Evolutionary conservation across 1,140 invertebrate genomes (phyloP), one percentile per base, ranked within the genome.

Genomic region (roundworm (Caenorhabditis elegans)): DNA sequence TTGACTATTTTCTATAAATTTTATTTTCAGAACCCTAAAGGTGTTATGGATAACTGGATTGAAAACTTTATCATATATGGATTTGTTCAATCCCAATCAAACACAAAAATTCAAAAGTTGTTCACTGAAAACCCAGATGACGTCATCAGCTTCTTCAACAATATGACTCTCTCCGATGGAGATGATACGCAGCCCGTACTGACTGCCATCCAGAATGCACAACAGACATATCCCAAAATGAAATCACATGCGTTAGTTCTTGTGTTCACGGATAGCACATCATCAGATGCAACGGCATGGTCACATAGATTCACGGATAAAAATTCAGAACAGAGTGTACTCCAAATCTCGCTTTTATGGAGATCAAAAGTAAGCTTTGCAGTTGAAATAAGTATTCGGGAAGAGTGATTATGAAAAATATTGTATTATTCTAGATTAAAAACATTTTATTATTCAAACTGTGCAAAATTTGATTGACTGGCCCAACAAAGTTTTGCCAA

Each of bases 291-390:
- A 65, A 36, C 55, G 15, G 11, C 10, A 17, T 65, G 55, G 55
- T 65, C 55, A 19, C 55, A 65, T 36, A 34, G 55, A 34, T 65
- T 65, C 24, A 65, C 55, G 3, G 55, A 65, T 8, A 65, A 65
- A 22, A 65, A 31, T 65, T 3, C 11, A 65, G 55, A 65, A 36
- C 55, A 65, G 34, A 10, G 17, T 17, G 55, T 65, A 13, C 28
- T 65, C n/a, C 55, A 65, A 28, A 65, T 65, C 55, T 65, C 55
- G 55, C 55, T 65, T 65, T 65, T 65, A 36, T 65, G 55, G 55
- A 65, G 55, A 65, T 65, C 55, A 26, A 65, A 65, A 34, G 55
- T 65, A 4, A n/a, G 11, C 8, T 8, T 43, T 43, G 5, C 15
- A 43, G 5, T 43, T 43, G n/a, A n/a, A n/a, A n/a, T n/a, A n/a